Percentiles rank a stretch among this genome's conserved stretches.
Evolutionary conservation across 2,888 invertebrate genomes (phyloP).

Genomic region (Apodemia zela): DNA sequence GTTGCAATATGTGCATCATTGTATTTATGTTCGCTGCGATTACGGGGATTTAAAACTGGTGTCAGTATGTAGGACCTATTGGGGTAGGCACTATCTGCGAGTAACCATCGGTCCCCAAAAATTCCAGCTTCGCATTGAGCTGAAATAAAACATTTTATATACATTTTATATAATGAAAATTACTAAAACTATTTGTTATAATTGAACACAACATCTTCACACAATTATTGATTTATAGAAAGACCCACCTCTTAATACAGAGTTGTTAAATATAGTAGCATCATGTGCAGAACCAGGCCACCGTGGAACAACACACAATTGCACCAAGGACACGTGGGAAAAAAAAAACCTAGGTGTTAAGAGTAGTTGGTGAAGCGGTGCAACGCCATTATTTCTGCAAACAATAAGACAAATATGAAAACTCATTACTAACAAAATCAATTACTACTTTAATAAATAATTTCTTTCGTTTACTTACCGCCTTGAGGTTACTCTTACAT

Average conservation of each 20-base stretch:
- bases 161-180: not conserved
- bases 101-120: constrained; percentile 18
- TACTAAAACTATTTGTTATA: not conserved
- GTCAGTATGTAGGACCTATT: constrained; percentile 23
- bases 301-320: constrained; percentile 29
- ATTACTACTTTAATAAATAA: not conserved
- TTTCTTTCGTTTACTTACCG: not conserved
- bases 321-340: constrained; percentile 29
- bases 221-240: not conserved
- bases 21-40: constrained; percentile 22
- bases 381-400: constrained; percentile 31
- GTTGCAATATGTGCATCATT: constrained; percentile 30
- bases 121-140: constrained; percentile 23
- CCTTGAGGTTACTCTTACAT: not conserved
- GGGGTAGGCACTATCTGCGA: constrained; percentile 25
- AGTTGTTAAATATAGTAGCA: constrained; percentile 22
- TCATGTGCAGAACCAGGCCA: constrained; percentile 33
- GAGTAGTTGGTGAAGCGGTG: constrained; percentile 33
- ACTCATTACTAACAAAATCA: no score
- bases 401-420: not conserved
- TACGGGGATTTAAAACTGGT: constrained; percentile 27
- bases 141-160: constrained; percentile 19
- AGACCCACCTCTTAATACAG: constrained; percentile 1
- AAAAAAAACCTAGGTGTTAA: constrained; percentile 32
- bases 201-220: not conserved